Conservation (phyloP, 2,797 vertebrate genomes). For the Tenualosa thibaudeaui region DNA sequence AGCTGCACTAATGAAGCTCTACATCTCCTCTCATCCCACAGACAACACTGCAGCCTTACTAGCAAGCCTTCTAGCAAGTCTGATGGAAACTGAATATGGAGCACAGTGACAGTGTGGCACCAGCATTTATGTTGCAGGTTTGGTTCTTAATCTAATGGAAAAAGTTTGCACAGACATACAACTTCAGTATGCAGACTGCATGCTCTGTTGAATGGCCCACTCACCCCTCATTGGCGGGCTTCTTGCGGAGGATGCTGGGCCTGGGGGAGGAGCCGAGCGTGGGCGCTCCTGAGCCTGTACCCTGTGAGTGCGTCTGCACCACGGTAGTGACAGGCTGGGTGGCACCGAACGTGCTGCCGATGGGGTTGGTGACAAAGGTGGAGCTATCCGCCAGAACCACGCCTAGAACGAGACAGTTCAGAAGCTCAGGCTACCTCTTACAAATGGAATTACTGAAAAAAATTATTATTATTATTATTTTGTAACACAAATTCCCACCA, state of each 20-base stretch:
- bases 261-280: conserved; percentile 91
- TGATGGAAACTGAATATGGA: background rate
- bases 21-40: background rate
- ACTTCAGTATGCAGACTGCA: background rate
- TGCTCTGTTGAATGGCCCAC: conserved; percentile 8
- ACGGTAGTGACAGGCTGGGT: conserved; percentile 88
- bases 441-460: no score
- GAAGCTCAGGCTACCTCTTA: background rate
- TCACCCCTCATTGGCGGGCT: conserved; percentile 91
- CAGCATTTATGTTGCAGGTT: background rate
- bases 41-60: background rate
- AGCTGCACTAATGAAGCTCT: background rate
- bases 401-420: conserved; percentile 57
- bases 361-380: conserved; percentile 88
- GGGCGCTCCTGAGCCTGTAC: conserved; percentile 78
- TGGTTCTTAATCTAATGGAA: background rate
- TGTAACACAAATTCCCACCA: background rate
- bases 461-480: background rate
- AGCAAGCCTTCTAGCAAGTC: background rate
- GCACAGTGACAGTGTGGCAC: background rate
- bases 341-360: conserved; percentile 86
- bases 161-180: background rate
- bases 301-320: conserved; percentile 91
- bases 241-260: conserved; percentile 97
- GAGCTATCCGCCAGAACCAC: conserved; percentile 92